Percentiles rank a stretch among this genome's conserved stretches.
These are phyloP conservation scores for Euwallacea fornicatus DNA, from an alignment of 1,140 invertebrate genomes.

Conservation along the genomic window DNA sequence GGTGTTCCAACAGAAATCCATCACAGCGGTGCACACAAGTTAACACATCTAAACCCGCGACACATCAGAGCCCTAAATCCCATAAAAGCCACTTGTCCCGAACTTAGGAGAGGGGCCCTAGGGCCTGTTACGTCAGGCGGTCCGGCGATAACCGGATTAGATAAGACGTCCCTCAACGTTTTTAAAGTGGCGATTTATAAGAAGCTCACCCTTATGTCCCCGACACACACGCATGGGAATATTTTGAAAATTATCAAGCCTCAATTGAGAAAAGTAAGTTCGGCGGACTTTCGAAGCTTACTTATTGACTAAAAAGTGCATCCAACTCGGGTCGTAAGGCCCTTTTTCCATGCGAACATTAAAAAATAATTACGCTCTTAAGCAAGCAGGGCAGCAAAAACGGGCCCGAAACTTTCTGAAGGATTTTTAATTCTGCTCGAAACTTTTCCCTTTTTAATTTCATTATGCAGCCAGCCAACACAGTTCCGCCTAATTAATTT, in stretches of 20 bases:
- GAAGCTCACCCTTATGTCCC: no score
- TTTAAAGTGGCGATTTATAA: no score
- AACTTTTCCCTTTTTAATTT: slow-evolving; percentile 18
- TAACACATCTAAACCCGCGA: no score
- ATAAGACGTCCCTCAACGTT: slow-evolving; percentile 1
- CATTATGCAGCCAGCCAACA: background rate
- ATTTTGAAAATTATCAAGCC: no score
- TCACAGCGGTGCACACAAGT: no score
- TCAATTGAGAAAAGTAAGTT: no score
- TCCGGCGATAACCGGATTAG: slow-evolving; percentile 33
- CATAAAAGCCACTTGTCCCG: slow-evolving; percentile 23
- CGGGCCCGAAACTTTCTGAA: slow-evolving; percentile 9
- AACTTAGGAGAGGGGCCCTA: slow-evolving; percentile 7
- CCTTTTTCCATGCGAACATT: background rate
- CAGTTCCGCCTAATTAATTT: slow-evolving; percentile 3
- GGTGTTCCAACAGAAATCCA: no score
- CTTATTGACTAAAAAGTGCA: no score
- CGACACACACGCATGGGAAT: no score
- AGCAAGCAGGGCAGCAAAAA: no score
- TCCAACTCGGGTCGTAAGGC: background rate
- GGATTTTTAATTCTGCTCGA: slow-evolving; percentile 18
- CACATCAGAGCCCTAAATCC: slow-evolving; percentile 3
- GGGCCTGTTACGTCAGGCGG: slow-evolving; percentile 22
- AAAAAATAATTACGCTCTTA: slow-evolving; percentile 5
- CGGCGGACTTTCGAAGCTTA: no score